These are phyloP conservation scores for Cryptomyrus ogoouensis DNA, from an alignment of 2,113 vertebrate genomes.

Conservation along the genomic window DNA sequence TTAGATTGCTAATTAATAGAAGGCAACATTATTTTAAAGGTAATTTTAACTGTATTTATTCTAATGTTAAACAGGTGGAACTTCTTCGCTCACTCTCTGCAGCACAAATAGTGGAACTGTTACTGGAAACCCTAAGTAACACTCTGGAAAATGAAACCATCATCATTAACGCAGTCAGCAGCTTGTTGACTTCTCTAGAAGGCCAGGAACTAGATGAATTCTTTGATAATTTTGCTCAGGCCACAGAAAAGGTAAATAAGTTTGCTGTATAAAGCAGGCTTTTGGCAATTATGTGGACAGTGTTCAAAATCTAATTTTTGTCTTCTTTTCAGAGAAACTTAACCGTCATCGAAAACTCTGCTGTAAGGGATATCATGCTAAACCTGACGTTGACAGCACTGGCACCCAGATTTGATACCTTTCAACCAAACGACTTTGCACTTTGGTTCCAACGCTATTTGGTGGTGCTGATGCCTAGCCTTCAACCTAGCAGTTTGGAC, in stretches of 20 bases:
- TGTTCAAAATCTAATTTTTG: background rate
- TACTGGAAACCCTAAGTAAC: constrained; percentile 16
- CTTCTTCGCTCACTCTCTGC: constrained; percentile 20
- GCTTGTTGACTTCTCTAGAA: constrained; percentile 15
- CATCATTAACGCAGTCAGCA: constrained; percentile 11
- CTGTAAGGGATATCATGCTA: too few relatives aligned
- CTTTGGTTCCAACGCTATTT: too few relatives aligned
- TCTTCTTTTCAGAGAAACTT: background rate
- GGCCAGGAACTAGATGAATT: background rate
- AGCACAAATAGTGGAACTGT: constrained; percentile 27
- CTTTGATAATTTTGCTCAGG: background rate
- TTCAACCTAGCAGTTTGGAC: too few relatives aligned
- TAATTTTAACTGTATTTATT: background rate
- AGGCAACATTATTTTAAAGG: background rate
- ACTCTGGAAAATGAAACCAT: constrained; percentile 24
- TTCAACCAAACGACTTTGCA: too few relatives aligned
- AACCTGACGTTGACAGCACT: too few relatives aligned
- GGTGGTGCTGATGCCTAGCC: too few relatives aligned
- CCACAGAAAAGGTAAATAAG: constrained; percentile 11
- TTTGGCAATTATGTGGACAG: background rate
- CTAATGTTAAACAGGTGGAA: background rate
- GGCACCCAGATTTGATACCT: too few relatives aligned
- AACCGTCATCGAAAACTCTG: background rate
- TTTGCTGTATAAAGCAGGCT: background rate
- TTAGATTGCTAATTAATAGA: background rate